Evolutionary conservation across 2,113 vertebrate species (phyloP).

Genomic region (Pionites leucogaster): DNA sequence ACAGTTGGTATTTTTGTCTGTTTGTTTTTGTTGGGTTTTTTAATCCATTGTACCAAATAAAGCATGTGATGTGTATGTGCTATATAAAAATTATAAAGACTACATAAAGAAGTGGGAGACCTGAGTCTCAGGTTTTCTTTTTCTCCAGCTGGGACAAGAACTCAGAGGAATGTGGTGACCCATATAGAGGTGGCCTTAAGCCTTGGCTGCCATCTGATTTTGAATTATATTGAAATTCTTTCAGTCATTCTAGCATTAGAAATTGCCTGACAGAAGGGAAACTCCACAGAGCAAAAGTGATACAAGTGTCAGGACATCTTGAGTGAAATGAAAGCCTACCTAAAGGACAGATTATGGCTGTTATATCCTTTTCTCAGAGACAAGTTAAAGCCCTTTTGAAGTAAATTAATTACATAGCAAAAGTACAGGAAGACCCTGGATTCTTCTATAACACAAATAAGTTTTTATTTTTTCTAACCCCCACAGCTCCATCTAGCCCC

Average conservation of each 20-base stretch:
- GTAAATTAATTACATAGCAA: background rate
- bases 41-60: background rate
- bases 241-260: background rate
- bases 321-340: background rate
- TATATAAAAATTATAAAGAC: background rate
- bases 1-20: background rate
- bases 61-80: rapidly evolving
- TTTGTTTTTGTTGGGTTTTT: background rate
- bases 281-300: background rate
- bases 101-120: background rate
- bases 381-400: background rate
- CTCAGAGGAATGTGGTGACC: background rate
- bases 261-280: background rate
- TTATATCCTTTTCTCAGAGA: background rate
- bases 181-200: background rate
- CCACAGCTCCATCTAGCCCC: background rate
- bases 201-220: background rate
- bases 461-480: background rate
- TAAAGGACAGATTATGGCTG: background rate
- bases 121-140: background rate
- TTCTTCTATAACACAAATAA: background rate
- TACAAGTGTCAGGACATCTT: background rate
- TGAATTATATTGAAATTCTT: background rate
- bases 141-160: background rate
- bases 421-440: background rate